Base-by-base conservation (phyloP, 2,113 vertebrate genomes). In the Ochotona curzoniae region DNA sequence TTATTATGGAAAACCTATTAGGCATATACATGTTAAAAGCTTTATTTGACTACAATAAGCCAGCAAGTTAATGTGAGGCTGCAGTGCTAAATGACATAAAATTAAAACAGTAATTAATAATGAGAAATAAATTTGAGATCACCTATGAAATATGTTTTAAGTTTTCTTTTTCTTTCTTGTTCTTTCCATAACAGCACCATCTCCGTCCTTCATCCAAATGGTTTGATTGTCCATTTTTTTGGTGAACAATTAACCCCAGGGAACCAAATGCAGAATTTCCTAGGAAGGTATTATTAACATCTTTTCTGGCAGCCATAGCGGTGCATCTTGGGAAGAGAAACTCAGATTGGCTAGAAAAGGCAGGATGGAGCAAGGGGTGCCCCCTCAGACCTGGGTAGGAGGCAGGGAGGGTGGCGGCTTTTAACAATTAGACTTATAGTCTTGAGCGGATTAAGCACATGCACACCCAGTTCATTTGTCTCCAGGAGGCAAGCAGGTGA, bases 401-500 rank as follows among this genome's bases (percentile, higher is more conserved):
- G 78, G 67, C 63, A 83, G 80, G 73, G 79, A 87, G 69, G 88
- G 51, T 70, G 57, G 90, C 92, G 90, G 89, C 93, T 94, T 89
- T 61, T 47, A 90, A 73, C 90, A 95, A 95, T 95, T 95, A 96
- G 88, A 93, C 90, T 95, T 88, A 82, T 18, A 79, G 78, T 91
- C 91, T 78, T 94, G 81, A 95, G 96, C 95, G 93, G 93, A 90
- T 95, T 96, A 94, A 93, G 89, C 69, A 88, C 44, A 60, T 70
- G 91, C 93, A 95, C 95, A 94, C 93, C 95, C 95, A 95, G 94
- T 95, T 96, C 96, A 97, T 96, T 95, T 97, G 73, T 20, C 95
- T 89, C 93, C 54, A 75, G 95, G 95, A 97, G 89, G 85, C 91
- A 75, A 49, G 76, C 47, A 83, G 95, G 93, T 1, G 69, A 96